Evolutionary conservation across 2,888 invertebrate species (phyloP).

Genomic region (Phaedon cochleariae): DNA sequence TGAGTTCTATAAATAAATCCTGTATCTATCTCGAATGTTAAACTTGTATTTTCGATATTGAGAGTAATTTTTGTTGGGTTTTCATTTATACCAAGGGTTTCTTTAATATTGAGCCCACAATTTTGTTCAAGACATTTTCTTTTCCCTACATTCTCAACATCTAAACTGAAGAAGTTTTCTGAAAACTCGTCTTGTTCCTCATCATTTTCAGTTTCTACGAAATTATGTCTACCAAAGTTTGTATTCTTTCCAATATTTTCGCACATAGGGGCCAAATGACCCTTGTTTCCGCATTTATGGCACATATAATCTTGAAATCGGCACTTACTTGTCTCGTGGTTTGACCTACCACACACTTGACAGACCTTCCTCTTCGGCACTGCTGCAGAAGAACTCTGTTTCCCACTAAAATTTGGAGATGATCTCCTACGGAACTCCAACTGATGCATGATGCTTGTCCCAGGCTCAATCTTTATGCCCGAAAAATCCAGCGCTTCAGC

Average conservation of each 20-base stretch:
- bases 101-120: no score
- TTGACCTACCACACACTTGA: background rate
- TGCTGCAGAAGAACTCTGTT: no score
- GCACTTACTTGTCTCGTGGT: background rate
- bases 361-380: background rate
- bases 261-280: background rate
- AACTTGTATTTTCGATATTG: no score
- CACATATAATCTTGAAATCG: background rate
- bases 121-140: no score
- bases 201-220: background rate
- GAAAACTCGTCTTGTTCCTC: background rate
- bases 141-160: no score
- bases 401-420: no score
- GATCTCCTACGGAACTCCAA: no score
- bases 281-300: background rate
- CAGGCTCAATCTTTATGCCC: background rate
- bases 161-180: no score
- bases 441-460: no score
- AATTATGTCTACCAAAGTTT: background rate
- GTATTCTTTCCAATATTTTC: background rate
- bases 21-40: background rate
- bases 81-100: no score
- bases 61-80: no score
- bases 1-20: background rate
- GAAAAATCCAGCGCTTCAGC: background rate